These are phyloP conservation scores for Myotis vivesi DNA, from an alignment of 2,797 vertebrate genomes.

Conservation along the genomic window DNA sequence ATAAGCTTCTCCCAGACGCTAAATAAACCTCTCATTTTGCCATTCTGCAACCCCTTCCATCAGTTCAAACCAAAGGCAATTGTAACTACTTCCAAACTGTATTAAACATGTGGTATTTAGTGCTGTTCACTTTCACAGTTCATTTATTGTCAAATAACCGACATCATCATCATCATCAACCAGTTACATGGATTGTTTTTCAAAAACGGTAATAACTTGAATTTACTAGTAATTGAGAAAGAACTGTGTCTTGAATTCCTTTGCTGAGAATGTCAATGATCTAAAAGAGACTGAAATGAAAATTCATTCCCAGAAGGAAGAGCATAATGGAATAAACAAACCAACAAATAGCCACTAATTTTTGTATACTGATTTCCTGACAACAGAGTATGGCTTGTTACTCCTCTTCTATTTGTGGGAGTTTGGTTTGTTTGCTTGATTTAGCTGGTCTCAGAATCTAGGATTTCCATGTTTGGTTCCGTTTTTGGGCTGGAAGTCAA, in stretches of 20 bases:
- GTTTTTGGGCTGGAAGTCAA: not conserved
- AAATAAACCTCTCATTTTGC: slow-evolving; percentile 90
- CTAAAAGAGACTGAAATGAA: slow-evolving; percentile 43
- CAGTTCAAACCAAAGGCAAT: slow-evolving; percentile 67
- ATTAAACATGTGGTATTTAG: slow-evolving; percentile 61
- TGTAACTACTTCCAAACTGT: slow-evolving; percentile 65
- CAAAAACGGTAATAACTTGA: slow-evolving; percentile 67
- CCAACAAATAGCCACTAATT: not conserved
- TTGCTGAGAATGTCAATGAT: slow-evolving; percentile 44
- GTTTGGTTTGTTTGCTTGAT: not conserved
- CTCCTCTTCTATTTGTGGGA: not conserved
- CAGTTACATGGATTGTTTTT: slow-evolving; percentile 22
- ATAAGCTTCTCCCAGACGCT: slow-evolving; percentile 87
- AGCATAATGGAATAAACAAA: slow-evolving; percentile 35
- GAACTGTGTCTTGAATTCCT: slow-evolving; percentile 51
- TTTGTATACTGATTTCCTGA: not conserved
- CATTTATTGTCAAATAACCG: slow-evolving; percentile 66
- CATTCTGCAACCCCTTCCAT: slow-evolving; percentile 70
- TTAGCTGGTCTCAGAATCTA: not conserved
- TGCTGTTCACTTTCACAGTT: slow-evolving; percentile 58
- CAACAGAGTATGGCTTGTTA: not conserved
- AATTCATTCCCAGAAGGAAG: slow-evolving; percentile 55
- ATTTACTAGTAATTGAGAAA: slow-evolving; percentile 62
- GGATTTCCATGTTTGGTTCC: not conserved
- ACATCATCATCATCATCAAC: slow-evolving; percentile 67